These are phyloP conservation scores for Drosophila takahashii DNA, from an alignment of 1,140 invertebrate genomes.

Conservation along the genomic window DNA sequence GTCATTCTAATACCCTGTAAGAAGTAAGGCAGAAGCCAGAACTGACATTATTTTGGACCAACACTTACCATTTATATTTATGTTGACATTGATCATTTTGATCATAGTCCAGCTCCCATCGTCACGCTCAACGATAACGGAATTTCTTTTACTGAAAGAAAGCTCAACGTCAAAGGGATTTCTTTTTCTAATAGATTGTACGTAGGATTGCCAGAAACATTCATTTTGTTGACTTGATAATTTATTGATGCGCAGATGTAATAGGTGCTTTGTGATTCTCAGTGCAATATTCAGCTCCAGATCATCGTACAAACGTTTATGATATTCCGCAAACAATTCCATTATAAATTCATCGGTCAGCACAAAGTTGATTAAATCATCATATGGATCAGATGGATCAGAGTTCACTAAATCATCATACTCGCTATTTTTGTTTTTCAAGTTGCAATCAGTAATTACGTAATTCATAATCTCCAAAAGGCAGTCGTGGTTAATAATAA, in stretches of 20 bases:
- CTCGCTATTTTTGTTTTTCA: neutral
- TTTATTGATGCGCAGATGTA: neutral
- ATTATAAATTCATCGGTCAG: neutral
- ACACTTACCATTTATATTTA: neutral
- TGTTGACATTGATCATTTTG: neutral
- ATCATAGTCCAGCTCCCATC: too few relatives aligned
- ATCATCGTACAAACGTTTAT: neutral
- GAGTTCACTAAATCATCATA: too few relatives aligned
- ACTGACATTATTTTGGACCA: too few relatives aligned
- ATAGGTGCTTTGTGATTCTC: neutral
- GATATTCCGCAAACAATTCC: neutral
- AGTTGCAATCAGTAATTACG: neutral
- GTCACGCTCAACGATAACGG: too few relatives aligned
- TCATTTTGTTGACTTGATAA: neutral
- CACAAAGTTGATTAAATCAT: neutral
- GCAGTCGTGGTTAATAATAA: neutral
- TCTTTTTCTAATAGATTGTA: neutral
- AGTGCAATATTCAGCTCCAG: neutral
- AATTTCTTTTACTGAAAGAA: too few relatives aligned
- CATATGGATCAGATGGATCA: neutral
- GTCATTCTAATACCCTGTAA: too few relatives aligned
- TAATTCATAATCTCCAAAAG: neutral
- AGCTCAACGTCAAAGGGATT: neutral
- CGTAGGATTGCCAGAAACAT: neutral
- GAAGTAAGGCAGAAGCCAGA: too few relatives aligned